Evolutionary conservation across 2,888 invertebrate species (phyloP).

Genomic region (Sinelater perroti): DNA sequence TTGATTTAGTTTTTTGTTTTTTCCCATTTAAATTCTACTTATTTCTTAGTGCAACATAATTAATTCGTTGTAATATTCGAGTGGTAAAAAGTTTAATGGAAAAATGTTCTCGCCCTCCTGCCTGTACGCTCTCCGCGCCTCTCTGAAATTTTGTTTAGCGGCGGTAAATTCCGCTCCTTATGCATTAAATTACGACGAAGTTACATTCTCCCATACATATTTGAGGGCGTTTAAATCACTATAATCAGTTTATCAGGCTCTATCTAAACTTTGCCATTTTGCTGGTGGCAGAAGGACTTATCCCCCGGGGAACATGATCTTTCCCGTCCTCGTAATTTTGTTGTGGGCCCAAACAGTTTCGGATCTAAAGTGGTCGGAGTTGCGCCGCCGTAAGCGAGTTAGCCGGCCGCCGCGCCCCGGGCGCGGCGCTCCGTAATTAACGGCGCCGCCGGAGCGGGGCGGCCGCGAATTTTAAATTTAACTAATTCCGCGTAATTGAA

Average conservation of each 20-base stretch:
- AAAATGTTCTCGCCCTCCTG: too few species aligned
- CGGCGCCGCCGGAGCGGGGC: too few species aligned
- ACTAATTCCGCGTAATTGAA: slow-evolving; percentile 13
- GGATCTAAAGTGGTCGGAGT: slow-evolving; percentile 2
- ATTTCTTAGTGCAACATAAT: too few species aligned
- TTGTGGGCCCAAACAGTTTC: slow-evolving; percentile 9
- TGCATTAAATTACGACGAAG: slow-evolving; percentile 11
- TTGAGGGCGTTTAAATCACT: slow-evolving; percentile 57
- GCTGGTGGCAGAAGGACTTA: slow-evolving; percentile 44
- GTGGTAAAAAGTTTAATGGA: too few species aligned
- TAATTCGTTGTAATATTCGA: too few species aligned
- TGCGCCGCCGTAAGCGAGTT: not conserved
- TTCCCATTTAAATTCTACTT: too few species aligned
- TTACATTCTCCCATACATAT: slow-evolving; percentile 46
- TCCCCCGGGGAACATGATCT: slow-evolving; percentile 48
- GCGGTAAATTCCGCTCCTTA: slow-evolving; percentile 11
- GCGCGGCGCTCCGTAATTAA: too few species aligned
- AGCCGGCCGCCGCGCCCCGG: too few species aligned
- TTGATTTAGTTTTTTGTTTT: too few species aligned
- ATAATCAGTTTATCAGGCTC: slow-evolving; percentile 58
- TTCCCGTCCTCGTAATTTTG: slow-evolving; percentile 39
- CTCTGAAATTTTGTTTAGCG: too few species aligned
- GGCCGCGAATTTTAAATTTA: slow-evolving; percentile 1
- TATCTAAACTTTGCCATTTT: slow-evolving; percentile 58
- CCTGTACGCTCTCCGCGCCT: not conserved